Conservation (phyloP, 2,888 invertebrate species). For the Caenorhabditis afra region DNA sequence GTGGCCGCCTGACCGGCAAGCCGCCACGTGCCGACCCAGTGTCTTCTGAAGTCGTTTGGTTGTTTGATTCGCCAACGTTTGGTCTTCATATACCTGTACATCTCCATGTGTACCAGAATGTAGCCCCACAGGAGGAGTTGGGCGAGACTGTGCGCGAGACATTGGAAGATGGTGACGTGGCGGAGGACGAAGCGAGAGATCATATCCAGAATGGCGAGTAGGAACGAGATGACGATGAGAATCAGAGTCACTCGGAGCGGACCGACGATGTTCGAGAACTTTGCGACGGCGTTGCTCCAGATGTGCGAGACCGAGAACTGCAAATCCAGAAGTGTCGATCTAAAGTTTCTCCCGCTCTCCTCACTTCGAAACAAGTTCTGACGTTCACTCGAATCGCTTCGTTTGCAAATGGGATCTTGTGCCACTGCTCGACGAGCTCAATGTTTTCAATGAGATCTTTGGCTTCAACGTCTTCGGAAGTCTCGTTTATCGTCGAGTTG, state of each 20-base stretch:
- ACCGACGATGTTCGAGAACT: slow-evolving; percentile 13
- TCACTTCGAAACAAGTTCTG: slow-evolving; percentile 45
- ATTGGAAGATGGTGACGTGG: slow-evolving; percentile 28
- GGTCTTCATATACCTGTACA: slow-evolving; percentile 15
- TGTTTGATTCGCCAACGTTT: no score
- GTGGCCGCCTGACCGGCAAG: slow-evolving; percentile 2
- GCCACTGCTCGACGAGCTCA: slow-evolving; percentile 13
- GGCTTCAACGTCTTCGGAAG: no score
- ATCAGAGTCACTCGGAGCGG: slow-evolving; percentile 41
- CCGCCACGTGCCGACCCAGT: slow-evolving; percentile 17
- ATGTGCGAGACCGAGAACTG: slow-evolving; percentile 30
- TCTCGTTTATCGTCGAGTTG: background rate
- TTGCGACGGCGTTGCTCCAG: background rate
- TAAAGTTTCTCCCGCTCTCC: background rate
- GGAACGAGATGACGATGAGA: slow-evolving; percentile 34
- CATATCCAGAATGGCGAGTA: slow-evolving; percentile 37
- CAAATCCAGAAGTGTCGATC: no score
- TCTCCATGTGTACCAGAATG: slow-evolving; percentile 23
- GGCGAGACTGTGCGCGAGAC: slow-evolving; percentile 17
- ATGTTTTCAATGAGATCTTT: background rate
- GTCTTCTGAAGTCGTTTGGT: slow-evolving; percentile 5
- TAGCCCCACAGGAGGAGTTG: slow-evolving; percentile 40
- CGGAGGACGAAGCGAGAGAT: slow-evolving; percentile 13
- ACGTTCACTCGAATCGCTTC: slow-evolving; percentile 22
- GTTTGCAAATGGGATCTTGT: background rate